Evolutionary conservation across 2,888 invertebrate species (phyloP).

Genomic region (Idaea dimidiata): DNA sequence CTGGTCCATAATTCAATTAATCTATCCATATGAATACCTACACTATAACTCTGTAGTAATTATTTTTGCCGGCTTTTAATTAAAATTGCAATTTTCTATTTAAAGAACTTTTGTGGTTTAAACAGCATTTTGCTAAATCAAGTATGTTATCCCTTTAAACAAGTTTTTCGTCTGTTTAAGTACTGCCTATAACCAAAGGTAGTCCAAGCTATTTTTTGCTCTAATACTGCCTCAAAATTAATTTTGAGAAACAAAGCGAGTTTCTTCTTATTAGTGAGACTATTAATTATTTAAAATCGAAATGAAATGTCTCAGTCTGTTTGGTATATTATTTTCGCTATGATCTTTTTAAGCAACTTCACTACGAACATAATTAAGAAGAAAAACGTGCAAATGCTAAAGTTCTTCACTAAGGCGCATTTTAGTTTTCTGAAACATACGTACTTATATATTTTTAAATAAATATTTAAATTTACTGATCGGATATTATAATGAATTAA

Average conservation of each 20-base stretch:
- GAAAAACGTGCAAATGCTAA: constrained; percentile 3
- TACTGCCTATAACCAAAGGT: not conserved
- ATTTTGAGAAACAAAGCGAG: constrained; percentile 41
- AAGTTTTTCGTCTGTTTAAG: not conserved
- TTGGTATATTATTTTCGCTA: constrained; percentile 9
- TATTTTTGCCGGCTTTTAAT: not conserved
- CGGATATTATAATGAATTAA: too few relatives aligned
- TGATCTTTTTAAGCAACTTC: constrained; percentile 6
- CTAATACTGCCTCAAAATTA: constrained; percentile 32
- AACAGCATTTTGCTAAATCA: not conserved
- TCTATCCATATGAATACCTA: not conserved
- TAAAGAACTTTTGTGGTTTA: not conserved
- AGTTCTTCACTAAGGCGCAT: not conserved
- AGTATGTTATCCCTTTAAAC: not conserved
- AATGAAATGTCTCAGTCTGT: constrained; percentile 23
- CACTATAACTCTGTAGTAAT: not conserved
- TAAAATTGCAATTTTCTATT: not conserved
- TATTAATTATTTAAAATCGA: constrained; percentile 41
- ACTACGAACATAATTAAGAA: constrained; percentile 2
- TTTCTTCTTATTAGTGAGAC: constrained; percentile 36
- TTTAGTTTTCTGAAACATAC: too few relatives aligned
- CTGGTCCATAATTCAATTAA: not conserved
- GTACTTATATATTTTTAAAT: too few relatives aligned
- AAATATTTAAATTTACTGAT: too few relatives aligned
- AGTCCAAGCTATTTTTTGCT: not conserved